Evolutionary conservation across 2,888 invertebrate genomes (phyloP).

Genomic region (Nasonia oneida): DNA sequence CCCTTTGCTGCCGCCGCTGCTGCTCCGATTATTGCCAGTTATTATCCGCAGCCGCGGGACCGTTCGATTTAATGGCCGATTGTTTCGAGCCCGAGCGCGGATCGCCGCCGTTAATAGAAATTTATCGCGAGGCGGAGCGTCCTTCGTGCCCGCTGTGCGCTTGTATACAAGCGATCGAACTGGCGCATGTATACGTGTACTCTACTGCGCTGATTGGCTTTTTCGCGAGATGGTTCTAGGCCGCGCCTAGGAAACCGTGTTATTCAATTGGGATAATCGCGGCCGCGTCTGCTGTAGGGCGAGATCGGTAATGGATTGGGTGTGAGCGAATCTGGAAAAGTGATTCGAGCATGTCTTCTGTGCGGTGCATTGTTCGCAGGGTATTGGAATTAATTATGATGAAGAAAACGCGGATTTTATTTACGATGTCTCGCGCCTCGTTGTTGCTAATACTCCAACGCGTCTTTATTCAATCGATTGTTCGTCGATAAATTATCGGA

Average conservation of each 20-base stretch:
- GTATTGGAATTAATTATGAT: not conserved
- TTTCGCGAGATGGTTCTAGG: not conserved
- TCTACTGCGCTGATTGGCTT: not conserved
- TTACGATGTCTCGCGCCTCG: not conserved
- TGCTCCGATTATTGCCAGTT: conserved; percentile 76
- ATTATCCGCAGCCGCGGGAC: conserved; percentile 76
- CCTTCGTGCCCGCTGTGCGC: not conserved
- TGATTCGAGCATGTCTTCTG: not conserved
- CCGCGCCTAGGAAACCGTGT: conserved; percentile 19
- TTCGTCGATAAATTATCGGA: not conserved
- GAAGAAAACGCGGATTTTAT: not conserved
- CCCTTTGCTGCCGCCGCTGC: conserved; percentile 63
- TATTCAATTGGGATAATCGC: conserved; percentile 12
- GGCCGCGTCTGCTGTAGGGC: too few relatives aligned
- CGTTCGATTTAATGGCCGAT: conserved; percentile 78
- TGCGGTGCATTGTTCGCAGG: not conserved
- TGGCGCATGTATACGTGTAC: not conserved
- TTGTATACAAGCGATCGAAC: not conserved
- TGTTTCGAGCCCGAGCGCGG: conserved; percentile 72
- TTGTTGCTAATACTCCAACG: not conserved
- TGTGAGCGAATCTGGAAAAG: not conserved
- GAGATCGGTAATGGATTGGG: not conserved
- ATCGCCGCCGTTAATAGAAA: conserved; percentile 75
- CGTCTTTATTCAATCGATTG: not conserved
- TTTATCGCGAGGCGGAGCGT: conserved; percentile 69